Base-by-base conservation (phyloP, 2,797 vertebrate genomes). In the Champsocephalus esox region DNA sequence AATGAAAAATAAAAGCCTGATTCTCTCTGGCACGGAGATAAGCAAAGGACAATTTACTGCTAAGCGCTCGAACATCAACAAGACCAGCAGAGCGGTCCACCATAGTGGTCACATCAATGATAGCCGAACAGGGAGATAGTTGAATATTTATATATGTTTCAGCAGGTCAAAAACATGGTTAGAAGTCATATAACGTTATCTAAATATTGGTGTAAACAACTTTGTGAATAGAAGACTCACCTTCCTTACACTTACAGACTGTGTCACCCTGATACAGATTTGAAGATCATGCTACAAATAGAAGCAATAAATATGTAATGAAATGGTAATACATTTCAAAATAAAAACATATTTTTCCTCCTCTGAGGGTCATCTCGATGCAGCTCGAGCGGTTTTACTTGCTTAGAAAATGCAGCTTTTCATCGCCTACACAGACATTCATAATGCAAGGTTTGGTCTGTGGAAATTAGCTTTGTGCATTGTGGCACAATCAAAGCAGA, bases 401-500 rank as follows among this genome's bases (percentile, higher is more conserved):
- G 9, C 48, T 69, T 62, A 3, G 24, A 70, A n/a, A 71, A 56
- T 38, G 50, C 34, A 68, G 44, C 72, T 77, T 13, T 9, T 81
- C 71, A 49, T 71, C 63, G 43, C 52, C 46, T 49, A 64, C 56
- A 7, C 67, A 70, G 21, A 63, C 62, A 80, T 73, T 77, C 77
- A 79, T 64, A 81, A 77, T 63, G 70, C 58, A 0, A 51, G 19
- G 59, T 79, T 83, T 59, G 46, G 54, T 76, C 74, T 69, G 77
- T 66, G 77, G 79, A 66, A 77, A 73, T 80, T 80, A 77, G 65
- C 81, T 80, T 83, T 84, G 77, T 83, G 73, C 64, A 75, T 76
- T 84, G 81, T 83, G 82, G 70, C 52, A 78, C 60, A 88, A 82
- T 87, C 75, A 79, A 82, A 88, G 58, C 65, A 64, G 83, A 80